Conservation (phyloP, 2,113 vertebrate genomes). For the Zosterops borbonicus region DNA sequence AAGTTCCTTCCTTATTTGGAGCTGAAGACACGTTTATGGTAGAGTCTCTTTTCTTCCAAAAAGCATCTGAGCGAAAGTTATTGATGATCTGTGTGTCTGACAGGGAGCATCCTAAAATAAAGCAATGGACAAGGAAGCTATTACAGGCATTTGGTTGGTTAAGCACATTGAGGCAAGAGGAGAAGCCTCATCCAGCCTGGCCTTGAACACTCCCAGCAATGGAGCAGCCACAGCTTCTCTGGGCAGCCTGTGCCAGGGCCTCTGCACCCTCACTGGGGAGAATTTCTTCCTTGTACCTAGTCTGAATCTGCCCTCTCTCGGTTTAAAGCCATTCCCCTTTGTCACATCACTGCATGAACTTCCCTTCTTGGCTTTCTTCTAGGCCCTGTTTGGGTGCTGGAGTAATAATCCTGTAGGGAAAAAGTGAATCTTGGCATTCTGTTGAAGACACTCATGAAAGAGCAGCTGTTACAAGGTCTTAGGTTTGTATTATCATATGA, state of each 20-base stretch:
- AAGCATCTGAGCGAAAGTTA: not conserved
- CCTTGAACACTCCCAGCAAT: not conserved
- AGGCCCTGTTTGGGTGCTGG: not conserved
- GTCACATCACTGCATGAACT: not conserved
- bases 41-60: not conserved
- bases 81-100: not conserved
- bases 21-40: not conserved
- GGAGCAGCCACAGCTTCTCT: not conserved
- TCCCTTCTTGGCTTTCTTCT: not conserved
- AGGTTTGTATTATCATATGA: not conserved
- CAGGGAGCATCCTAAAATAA: not conserved
- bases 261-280: not conserved
- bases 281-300: not conserved
- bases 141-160: not conserved
- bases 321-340: not conserved
- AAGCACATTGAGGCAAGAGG: not conserved
- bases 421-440: not conserved
- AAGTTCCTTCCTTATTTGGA: not conserved
- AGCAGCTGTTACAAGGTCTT: not conserved
- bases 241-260: not conserved
- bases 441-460: not conserved
- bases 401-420: not conserved
- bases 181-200: not conserved
- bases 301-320: not conserved
- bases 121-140: rapidly evolving